These are phyloP conservation scores for Diabrotica virgifera DNA, from an alignment of 1,140 invertebrate genomes.

Conservation along the genomic window DNA sequence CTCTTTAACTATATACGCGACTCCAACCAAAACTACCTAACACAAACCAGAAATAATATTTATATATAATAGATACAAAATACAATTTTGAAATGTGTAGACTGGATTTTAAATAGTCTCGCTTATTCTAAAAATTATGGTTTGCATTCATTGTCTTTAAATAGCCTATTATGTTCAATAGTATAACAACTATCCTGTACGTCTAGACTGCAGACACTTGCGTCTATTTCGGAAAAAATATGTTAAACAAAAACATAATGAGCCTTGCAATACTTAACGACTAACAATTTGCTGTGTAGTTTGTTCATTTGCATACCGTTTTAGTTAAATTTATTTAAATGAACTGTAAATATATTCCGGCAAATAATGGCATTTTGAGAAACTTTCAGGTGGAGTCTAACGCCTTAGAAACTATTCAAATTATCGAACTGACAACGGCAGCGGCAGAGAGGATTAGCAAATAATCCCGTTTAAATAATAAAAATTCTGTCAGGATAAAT, in stretches of 20 bases:
- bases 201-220: background rate
- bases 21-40: no score
- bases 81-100: no score
- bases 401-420: constrained; percentile 2
- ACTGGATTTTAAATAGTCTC: no score
- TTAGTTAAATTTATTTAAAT: background rate
- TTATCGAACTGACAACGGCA: background rate
- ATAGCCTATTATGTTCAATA: no score
- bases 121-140: no score
- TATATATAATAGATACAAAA: no score
- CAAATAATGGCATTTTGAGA: constrained; percentile 2
- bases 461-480: no score
- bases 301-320: background rate
- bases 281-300: background rate
- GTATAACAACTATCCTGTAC: background rate
- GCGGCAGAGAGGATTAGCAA: no score
- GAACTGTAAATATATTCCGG: background rate
- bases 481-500: no score
- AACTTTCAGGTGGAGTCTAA: background rate
- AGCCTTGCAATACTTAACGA: background rate
- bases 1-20: no score
- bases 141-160: no score
- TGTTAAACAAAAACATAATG: background rate
- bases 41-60: no score
- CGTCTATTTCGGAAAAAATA: background rate